phyloP scores from a whole-genome alignment of 1,140 invertebrate genomes.

The Cyrtorhinus lividipennis region DNA sequence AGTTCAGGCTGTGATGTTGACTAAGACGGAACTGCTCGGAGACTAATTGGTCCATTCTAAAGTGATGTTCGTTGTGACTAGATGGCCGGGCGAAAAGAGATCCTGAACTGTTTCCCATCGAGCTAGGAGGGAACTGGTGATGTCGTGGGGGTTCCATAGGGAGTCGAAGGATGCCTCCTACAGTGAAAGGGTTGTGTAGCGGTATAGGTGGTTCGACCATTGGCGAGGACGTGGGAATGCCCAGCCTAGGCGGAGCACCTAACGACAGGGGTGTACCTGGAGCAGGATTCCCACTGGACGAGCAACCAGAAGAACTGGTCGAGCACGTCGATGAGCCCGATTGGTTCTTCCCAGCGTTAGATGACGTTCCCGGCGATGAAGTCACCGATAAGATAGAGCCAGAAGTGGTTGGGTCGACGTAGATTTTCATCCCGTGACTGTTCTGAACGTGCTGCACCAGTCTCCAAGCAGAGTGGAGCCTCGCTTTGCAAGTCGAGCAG shows the following conservation, averaged over 20 bases:
- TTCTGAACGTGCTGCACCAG: slow-evolving; percentile 89
- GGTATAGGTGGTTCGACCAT: slow-evolving; percentile 35
- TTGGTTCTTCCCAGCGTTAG: slow-evolving; percentile 35
- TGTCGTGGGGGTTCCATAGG: slow-evolving; percentile 33
- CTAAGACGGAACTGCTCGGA: slow-evolving; percentile 58
- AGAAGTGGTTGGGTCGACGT: slow-evolving; percentile 46
- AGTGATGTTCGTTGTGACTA: slow-evolving; percentile 53
- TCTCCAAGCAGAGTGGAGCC: slow-evolving; percentile 80
- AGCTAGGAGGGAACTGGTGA: slow-evolving; percentile 31
- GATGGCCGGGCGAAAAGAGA: slow-evolving; percentile 51
- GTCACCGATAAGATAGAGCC: slow-evolving; percentile 29
- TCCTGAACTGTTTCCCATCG: slow-evolving; percentile 40
- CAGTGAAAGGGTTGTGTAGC: slow-evolving; percentile 49
- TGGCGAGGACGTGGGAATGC: slow-evolving; percentile 18
- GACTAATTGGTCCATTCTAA: slow-evolving; percentile 65
- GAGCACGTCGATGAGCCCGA: slow-evolving; percentile 40
- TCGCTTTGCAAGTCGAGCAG: slow-evolving; percentile 84
- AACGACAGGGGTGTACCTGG: slow-evolving; percentile 32
- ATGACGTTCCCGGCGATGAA: slow-evolving; percentile 33
- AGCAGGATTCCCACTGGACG: slow-evolving; percentile 27
- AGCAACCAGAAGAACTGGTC: slow-evolving; percentile 30
- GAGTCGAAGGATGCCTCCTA: slow-evolving; percentile 46
- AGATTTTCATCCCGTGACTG: slow-evolving; percentile 85
- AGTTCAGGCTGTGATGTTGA: slow-evolving; percentile 32
- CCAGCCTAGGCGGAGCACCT: slow-evolving; percentile 35